phyloP scores from a whole-genome alignment of 2,113 vertebrate genomes.

The Ardeotis arabs region DNA sequence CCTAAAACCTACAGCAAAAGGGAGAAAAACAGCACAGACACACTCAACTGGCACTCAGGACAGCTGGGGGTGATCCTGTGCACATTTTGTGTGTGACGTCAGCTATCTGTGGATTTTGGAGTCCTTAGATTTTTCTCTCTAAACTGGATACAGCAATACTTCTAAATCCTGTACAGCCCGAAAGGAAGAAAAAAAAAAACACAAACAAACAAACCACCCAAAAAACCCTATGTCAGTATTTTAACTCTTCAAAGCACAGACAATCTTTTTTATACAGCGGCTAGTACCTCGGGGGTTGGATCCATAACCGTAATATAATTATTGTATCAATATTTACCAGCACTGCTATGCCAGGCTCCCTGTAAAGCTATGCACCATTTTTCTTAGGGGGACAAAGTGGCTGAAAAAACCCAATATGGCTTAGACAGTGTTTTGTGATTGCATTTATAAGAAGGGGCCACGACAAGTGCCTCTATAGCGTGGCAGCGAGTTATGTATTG shows the following conservation, averaged over 20 bases:
- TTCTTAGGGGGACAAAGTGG: background rate
- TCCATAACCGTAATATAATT: background rate
- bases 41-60: accelerated
- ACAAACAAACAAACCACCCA: too few relatives aligned
- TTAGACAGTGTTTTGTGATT: background rate
- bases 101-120: too few relatives aligned
- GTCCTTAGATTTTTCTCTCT: background rate
- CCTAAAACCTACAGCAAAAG: background rate
- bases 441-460: background rate
- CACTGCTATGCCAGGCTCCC: background rate
- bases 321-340: background rate
- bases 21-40: too few relatives aligned
- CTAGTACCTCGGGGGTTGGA: too few relatives aligned
- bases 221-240: background rate
- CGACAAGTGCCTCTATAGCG: background rate
- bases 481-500: background rate
- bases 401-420: background rate
- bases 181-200: background rate
- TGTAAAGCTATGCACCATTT: background rate
- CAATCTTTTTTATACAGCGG: background rate
- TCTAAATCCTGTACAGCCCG: background rate
- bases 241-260: background rate
- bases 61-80: background rate
- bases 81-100: accelerated
- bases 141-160: background rate